phyloP scores from a whole-genome alignment of 1,140 invertebrate species.

The Diabrotica virgifera region DNA sequence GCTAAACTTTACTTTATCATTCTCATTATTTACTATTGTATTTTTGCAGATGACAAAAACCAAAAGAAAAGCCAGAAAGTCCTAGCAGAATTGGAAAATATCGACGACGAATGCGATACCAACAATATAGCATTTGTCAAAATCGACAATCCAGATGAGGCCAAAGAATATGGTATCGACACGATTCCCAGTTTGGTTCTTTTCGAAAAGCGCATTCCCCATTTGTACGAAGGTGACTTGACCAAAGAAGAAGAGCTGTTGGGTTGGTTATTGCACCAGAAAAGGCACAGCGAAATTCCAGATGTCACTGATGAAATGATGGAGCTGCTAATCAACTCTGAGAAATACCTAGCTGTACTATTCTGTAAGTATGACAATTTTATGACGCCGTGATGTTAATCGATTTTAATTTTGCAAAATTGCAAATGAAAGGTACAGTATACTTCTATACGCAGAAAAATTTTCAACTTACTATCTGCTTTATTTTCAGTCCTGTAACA shows the following conservation, averaged over 20 bases:
- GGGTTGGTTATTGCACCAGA: constrained; percentile 86
- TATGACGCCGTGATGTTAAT: too few relatives aligned
- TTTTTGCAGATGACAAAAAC: constrained; percentile 80
- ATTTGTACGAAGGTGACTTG: constrained; percentile 87
- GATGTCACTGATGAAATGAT: constrained; percentile 93
- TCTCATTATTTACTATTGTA: background rate
- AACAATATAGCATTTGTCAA: constrained; percentile 92
- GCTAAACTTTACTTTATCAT: too few relatives aligned
- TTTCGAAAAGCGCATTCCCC: constrained; percentile 84
- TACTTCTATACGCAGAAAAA: too few relatives aligned
- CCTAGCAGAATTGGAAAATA: constrained; percentile 84
- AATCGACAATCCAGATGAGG: constrained; percentile 84
- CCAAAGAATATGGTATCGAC: constrained; percentile 86
- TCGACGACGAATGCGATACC: constrained; percentile 90
- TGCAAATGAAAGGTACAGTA: too few relatives aligned
- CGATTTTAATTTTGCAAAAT: too few relatives aligned
- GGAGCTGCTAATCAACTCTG: constrained; percentile 81
- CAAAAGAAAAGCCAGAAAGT: constrained; percentile 88
- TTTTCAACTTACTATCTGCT: too few relatives aligned
- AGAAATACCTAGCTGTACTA: constrained; percentile 76
- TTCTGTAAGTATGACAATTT: constrained; percentile 66
- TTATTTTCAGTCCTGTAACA: too few relatives aligned
- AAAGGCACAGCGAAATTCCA: constrained; percentile 86
- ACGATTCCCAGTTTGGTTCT: constrained; percentile 76
- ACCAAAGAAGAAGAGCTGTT: constrained; percentile 87